These are phyloP conservation scores for Coregonus suidteri DNA, from an alignment of 2,797 vertebrate genomes.

Conservation along the genomic window DNA sequence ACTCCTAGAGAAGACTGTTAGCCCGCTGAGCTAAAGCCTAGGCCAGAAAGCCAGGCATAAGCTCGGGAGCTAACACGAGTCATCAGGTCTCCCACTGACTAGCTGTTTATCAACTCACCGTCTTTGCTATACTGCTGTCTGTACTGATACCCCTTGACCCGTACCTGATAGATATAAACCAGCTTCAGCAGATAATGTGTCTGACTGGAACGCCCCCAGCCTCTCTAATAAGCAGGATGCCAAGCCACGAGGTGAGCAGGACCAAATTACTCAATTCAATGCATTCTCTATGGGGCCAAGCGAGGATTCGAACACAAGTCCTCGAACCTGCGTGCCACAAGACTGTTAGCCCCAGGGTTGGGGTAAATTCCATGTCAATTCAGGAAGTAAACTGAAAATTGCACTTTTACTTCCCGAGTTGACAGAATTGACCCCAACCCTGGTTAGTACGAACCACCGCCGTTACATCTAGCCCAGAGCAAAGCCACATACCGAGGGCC, in stretches of 20 bases:
- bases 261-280: conserved; percentile 15
- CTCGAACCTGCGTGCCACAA: background rate
- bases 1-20: background rate
- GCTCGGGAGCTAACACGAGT: background rate
- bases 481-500: too few species aligned
- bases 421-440: background rate
- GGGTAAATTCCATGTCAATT: background rate
- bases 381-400: background rate
- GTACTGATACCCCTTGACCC: conserved; percentile 86
- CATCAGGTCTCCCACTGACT: conserved; percentile 26
- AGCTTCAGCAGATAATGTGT: conserved; percentile 99
- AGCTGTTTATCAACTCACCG: conserved; percentile 57
- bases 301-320: background rate
- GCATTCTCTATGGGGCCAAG: background rate
- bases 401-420: background rate
- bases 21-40: background rate
- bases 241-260: conserved; percentile 96
- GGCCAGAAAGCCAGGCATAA: background rate
- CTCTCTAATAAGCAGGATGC: conserved; percentile 99
- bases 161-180: conserved; percentile 98
- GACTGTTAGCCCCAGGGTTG: background rate
- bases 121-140: conserved; percentile 81
- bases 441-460: background rate
- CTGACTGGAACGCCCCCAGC: conserved; percentile 98
- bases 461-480: too few species aligned